Evolutionary conservation across 2,888 invertebrate genomes (phyloP).

Genomic region (Archips crataeganus): DNA sequence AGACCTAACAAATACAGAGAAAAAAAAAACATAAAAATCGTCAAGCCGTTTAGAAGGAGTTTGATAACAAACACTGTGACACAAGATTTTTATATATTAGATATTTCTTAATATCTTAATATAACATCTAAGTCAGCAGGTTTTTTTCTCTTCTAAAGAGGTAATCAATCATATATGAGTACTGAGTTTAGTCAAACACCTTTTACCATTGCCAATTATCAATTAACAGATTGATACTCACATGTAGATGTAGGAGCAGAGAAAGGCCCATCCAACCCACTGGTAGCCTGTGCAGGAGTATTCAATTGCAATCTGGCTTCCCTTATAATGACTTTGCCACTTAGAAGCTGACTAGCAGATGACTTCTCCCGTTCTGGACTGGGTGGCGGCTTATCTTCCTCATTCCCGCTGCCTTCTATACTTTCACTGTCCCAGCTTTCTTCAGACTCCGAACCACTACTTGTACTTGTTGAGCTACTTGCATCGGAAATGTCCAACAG

Average conservation of each 20-base stretch:
- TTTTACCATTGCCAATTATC: not conserved
- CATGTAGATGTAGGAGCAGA: conserved; percentile 79
- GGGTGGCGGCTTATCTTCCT: conserved; percentile 73
- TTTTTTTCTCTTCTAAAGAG: no score
- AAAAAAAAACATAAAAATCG: no score
- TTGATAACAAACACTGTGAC: no score
- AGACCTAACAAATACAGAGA: no score
- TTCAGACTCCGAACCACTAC: conserved; percentile 78
- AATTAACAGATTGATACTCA: conserved; percentile 58
- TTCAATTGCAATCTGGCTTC: conserved; percentile 89
- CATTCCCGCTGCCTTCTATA: conserved; percentile 70
- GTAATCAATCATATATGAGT: no score
- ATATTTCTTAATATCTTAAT: not conserved
- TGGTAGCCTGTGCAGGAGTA: conserved; percentile 69
- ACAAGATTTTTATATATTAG: no score
- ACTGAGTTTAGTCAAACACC: no score
- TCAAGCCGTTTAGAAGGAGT: no score
- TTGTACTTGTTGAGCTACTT: conserved; percentile 77
- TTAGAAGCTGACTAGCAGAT: conserved; percentile 79
- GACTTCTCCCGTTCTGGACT: conserved; percentile 80
- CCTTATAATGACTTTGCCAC: conserved; percentile 89
- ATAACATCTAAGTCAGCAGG: no score
- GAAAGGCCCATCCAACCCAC: conserved; percentile 89
- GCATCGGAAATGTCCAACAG: conserved; percentile 82
- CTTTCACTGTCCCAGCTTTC: conserved; percentile 80